These are phyloP conservation scores for Metopia argyrocephala DNA, from an alignment of 2,888 invertebrate genomes.

Conservation along the genomic window DNA sequence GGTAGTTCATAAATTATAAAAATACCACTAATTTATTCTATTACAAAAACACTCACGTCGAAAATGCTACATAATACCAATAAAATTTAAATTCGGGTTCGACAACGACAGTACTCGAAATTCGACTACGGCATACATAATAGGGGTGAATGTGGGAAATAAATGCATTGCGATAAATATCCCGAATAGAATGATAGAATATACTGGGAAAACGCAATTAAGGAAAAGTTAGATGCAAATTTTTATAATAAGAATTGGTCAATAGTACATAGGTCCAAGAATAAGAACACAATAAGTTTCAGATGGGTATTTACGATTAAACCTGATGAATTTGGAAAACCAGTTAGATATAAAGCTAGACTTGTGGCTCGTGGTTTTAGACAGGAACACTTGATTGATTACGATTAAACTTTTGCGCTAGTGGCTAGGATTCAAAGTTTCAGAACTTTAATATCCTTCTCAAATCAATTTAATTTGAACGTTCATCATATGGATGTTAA, in stretches of 20 bases:
- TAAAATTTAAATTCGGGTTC: too few relatives aligned
- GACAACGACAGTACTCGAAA: neutral
- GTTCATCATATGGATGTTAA: conserved; percentile 65
- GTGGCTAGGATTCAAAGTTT: conserved; percentile 45
- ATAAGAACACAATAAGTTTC: conserved; percentile 55
- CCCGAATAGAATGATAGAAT: conserved; percentile 47
- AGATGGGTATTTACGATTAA: conserved; percentile 40
- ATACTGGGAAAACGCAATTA: conserved; percentile 65
- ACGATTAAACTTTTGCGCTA: conserved; percentile 55
- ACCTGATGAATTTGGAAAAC: conserved; percentile 23
- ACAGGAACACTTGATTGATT: conserved; percentile 49
- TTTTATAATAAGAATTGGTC: conserved; percentile 64
- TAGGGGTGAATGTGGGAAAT: neutral
- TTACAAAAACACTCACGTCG: too few relatives aligned
- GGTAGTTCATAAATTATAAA: too few relatives aligned
- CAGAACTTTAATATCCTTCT: conserved; percentile 52
- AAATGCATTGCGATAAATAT: neutral
- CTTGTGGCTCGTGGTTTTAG: conserved; percentile 39
- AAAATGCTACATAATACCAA: too few relatives aligned
- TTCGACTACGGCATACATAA: neutral
- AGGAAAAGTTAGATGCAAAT: conserved; percentile 65
- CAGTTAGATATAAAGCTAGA: conserved; percentile 39
- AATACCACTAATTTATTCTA: too few relatives aligned
- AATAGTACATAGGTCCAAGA: conserved; percentile 55
- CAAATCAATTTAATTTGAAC: conserved; percentile 56